Evolutionary conservation across 2,113 vertebrate genomes (phyloP).

Genomic region (Benitochromis conjunctus): DNA sequence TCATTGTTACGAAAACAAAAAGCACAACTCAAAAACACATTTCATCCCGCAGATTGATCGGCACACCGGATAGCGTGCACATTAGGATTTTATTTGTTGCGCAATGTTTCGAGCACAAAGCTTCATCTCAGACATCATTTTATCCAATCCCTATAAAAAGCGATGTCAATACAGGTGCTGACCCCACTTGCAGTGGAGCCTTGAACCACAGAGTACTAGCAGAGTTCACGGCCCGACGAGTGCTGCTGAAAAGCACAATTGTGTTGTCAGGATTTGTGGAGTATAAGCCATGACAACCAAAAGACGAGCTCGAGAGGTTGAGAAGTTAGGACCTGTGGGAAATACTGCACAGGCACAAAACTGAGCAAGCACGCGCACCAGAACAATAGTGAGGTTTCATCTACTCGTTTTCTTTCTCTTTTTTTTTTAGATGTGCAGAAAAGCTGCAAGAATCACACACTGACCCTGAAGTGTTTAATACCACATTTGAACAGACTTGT

Average conservation of each 20-base stretch:
- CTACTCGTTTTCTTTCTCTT: background rate
- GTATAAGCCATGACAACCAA: conserved; percentile 27
- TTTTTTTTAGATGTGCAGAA: background rate
- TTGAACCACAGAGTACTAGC: background rate
- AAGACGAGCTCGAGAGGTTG: background rate
- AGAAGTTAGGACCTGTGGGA: background rate
- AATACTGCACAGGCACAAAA: background rate
- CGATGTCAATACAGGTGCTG: background rate
- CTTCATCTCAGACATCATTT: background rate
- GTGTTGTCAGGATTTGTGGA: background rate
- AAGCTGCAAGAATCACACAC: background rate
- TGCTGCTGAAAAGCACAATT: background rate
- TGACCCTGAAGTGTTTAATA: conserved; percentile 11
- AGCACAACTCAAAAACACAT: background rate
- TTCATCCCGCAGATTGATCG: background rate
- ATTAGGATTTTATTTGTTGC: background rate
- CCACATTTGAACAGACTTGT: background rate
- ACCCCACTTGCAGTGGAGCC: background rate
- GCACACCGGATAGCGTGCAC: background rate
- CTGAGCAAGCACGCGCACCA: background rate
- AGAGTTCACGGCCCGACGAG: background rate
- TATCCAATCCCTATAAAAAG: background rate
- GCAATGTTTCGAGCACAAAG: background rate
- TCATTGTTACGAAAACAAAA: background rate
- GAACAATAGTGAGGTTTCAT: background rate